These are phyloP conservation scores for Galleria mellonella DNA, from an alignment of 1,140 invertebrate species.

Conservation along the genomic window DNA sequence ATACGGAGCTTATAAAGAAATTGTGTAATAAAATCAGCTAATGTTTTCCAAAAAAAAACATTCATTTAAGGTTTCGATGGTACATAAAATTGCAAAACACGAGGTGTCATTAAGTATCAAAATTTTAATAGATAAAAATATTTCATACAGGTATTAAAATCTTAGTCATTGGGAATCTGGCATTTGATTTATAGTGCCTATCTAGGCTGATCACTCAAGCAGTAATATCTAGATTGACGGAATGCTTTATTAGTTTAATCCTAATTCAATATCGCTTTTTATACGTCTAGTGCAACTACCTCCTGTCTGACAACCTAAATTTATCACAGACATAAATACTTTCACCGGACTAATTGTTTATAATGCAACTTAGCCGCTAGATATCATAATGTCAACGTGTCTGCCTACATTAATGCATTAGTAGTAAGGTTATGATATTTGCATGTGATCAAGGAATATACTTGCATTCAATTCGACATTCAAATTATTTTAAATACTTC, in stretches of 20 bases:
- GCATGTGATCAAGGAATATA: too few relatives aligned
- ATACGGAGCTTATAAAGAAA: too few relatives aligned
- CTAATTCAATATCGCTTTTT: slow-evolving; percentile 62
- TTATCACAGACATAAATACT: slow-evolving; percentile 39
- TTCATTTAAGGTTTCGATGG: too few relatives aligned
- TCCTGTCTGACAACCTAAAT: slow-evolving; percentile 39
- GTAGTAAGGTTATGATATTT: too few relatives aligned
- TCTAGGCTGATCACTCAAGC: slow-evolving; percentile 65
- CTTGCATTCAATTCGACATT: too few relatives aligned
- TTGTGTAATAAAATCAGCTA: too few relatives aligned
- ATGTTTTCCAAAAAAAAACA: too few relatives aligned
- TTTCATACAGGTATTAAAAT: slow-evolving; percentile 17
- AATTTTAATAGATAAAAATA: slow-evolving; percentile 25
- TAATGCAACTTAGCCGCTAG: slow-evolving; percentile 46
- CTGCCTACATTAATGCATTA: slow-evolving; percentile 5
- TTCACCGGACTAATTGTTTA: slow-evolving; percentile 62
- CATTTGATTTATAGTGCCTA: slow-evolving; percentile 59
- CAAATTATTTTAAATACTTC: too few relatives aligned
- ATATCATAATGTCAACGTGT: slow-evolving; percentile 67
- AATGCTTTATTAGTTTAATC: slow-evolving; percentile 66
- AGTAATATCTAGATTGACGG: slow-evolving; percentile 63
- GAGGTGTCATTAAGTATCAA: too few relatives aligned
- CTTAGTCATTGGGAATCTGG: slow-evolving; percentile 67
- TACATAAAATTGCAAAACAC: slow-evolving; percentile 2
- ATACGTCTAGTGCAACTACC: slow-evolving; percentile 43